Conservation (phyloP, 2,797 vertebrate species). For the Fratercula arctica region DNA sequence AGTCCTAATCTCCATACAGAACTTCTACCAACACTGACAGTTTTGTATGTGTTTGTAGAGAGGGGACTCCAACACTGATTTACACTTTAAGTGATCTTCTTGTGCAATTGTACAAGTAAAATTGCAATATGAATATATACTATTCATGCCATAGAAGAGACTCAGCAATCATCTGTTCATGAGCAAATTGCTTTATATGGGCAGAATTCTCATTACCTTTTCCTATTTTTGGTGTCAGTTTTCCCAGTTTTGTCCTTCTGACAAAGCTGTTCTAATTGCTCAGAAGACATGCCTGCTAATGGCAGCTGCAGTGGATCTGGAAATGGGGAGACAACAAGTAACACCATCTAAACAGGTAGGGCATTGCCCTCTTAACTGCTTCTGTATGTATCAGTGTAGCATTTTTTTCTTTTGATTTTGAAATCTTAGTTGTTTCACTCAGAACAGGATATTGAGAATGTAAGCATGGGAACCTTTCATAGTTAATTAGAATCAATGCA, state of each 20-base stretch:
- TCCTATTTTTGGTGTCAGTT: slow-evolving; percentile 78
- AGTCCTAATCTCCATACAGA: neutral
- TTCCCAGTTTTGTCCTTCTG: slow-evolving; percentile 86
- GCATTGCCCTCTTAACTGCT: neutral
- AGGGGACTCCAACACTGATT: neutral
- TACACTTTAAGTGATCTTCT: neutral
- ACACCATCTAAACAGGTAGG: slow-evolving; percentile 81
- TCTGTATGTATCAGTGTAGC: neutral
- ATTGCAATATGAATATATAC: neutral
- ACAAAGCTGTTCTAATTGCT: slow-evolving; percentile 84
- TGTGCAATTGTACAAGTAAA: neutral
- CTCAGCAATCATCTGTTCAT: neutral
- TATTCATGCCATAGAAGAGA: neutral
- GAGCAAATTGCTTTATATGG: neutral
- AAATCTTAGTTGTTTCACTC: neutral
- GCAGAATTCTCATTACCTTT: slow-evolving; percentile 33
- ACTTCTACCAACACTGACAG: neutral
- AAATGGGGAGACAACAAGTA: slow-evolving; percentile 80
- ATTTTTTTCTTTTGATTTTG: neutral
- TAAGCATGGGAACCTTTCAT: neutral
- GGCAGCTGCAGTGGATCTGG: slow-evolving; percentile 86
- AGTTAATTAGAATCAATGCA: neutral
- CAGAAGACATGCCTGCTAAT: slow-evolving; percentile 92
- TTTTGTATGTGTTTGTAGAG: neutral
- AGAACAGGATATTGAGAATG: neutral